Evolutionary conservation across 2,113 vertebrate genomes (phyloP), one percentile per base, ranked within the genome.

Genomic region (Motacilla tschutschensis): DNA sequence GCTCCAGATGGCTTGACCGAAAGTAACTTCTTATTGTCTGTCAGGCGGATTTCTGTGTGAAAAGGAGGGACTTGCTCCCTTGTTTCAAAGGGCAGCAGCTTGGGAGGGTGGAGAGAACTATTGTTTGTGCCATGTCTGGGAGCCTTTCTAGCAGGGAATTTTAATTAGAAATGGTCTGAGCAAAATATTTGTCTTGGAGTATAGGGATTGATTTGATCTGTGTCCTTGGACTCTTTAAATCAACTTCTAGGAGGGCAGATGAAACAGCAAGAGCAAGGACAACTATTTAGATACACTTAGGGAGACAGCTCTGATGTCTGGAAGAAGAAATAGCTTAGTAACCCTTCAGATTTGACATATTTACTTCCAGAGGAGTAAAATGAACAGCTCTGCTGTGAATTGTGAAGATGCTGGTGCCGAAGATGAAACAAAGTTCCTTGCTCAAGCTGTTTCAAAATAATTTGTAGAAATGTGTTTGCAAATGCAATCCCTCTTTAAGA

Each of bases 21-120:
- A 38, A 93, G 87, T 96, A 88, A 92, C 84, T 86, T 90, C 75
- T 73, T 75, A 84, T 84, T 91, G 80, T 90, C 80, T 79, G 54
- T 72, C 36, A 83, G 87, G 64, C 43, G 28, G 14, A 88, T 93
- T 94, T 81, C 80, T 89, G 51, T 84, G 41, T 87, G 87, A 93
- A 90, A 93, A 86, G 47, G 33, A 84, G 79, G 70, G 71, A 57
- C 71, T 88, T 79, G 59, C 77, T 78, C 24, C 24, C 53, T 86
- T 86, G 62, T 94, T 93, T 94, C 21, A 29, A 78, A 75, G 60
- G 38, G 83, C 75, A 92, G 58, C 74, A 74, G 90, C 92, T 87
- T 87, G 86, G 71, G 50, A 76, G 78, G 70, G 80, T 81, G 87
- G 82, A 89, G 84, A 65, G 82, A 72, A 26, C 88, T 78, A 76